A percentile compares a stretch with the other conserved stretches of the same genome.
Evolutionary conservation across 2,797 vertebrate species (phyloP).

Genomic region (Leontocebus nigricollis): DNA sequence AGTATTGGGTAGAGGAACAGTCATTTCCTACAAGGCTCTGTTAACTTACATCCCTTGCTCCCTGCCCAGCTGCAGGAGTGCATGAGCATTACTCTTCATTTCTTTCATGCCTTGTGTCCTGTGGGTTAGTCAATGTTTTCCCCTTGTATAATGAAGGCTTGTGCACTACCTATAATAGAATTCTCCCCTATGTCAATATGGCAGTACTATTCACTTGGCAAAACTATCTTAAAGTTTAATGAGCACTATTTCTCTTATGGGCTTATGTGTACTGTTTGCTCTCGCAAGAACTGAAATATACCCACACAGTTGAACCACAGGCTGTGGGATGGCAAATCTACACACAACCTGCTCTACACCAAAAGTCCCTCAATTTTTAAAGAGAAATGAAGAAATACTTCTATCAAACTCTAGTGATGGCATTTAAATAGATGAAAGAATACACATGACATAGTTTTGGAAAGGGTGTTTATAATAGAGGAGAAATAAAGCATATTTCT

Average conservation of each 20-base stretch:
- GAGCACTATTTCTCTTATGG: not conserved
- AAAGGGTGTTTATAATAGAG: not conserved
- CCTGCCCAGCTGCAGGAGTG: rapidly evolving
- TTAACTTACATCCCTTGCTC: too few relatives aligned
- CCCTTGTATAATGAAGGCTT: not conserved
- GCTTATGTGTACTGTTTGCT: not conserved
- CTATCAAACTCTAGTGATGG: not conserved
- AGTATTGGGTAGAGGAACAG: not conserved
- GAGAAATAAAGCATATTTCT: not conserved
- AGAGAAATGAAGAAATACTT: not conserved
- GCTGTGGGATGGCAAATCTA: too few relatives aligned
- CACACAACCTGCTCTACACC: rapidly evolving
- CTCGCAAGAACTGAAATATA: not conserved
- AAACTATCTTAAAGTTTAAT: not conserved
- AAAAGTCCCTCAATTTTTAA: not conserved
- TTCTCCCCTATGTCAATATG: not conserved
- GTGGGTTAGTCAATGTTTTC: not conserved
- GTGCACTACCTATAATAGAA: not conserved
- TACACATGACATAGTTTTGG: not conserved
- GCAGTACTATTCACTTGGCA: not conserved
- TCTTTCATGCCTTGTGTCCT: not conserved
- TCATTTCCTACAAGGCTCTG: not conserved
- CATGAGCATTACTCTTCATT: rapidly evolving
- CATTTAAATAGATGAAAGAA: not conserved
- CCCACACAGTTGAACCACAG: not conserved